phyloP scores from a whole-genome alignment of 2,888 invertebrate species.

The Xiphydria camelus region DNA sequence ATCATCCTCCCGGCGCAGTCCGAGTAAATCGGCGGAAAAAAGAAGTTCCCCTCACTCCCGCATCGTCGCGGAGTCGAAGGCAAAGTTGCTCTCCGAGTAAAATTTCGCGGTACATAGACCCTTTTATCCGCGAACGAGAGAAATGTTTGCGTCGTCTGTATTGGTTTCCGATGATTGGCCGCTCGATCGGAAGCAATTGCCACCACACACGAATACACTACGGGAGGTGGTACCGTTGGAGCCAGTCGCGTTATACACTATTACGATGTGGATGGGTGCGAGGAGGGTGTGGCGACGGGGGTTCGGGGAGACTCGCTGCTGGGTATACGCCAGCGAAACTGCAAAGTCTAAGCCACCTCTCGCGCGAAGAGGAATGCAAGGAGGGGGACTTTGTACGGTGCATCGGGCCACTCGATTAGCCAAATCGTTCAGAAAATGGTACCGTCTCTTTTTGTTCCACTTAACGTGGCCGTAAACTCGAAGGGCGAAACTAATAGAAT shows the following conservation, averaged over 20 bases:
- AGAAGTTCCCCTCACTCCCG: too few relatives aligned
- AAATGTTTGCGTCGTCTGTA: conserved; percentile 33
- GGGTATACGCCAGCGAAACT: conserved; percentile 14
- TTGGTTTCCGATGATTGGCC: conserved; percentile 53
- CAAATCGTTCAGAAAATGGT: conserved; percentile 47
- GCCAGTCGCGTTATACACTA: neutral
- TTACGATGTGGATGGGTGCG: too few relatives aligned
- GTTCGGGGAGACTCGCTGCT: neutral
- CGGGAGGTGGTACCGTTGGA: neutral
- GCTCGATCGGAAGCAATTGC: conserved; percentile 47
- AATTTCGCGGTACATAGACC: neutral
- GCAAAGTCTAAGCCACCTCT: neutral
- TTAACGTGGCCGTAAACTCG: conserved; percentile 42
- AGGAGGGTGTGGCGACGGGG: neutral
- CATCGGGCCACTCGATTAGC: conserved; percentile 37
- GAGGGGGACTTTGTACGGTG: conserved; percentile 1
- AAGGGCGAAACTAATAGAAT: too few relatives aligned
- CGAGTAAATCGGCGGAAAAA: too few relatives aligned
- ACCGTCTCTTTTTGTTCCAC: conserved; percentile 36
- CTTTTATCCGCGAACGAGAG: conserved; percentile 4
- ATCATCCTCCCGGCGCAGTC: too few relatives aligned
- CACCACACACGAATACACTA: conserved; percentile 21
- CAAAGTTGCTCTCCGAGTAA: too few relatives aligned
- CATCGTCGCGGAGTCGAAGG: too few relatives aligned
- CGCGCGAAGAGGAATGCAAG: too few relatives aligned